phyloP scores from a whole-genome alignment of 37 sponge, comb jelly and placozoan genomes.

The Aplysina aerophoba region DNA sequence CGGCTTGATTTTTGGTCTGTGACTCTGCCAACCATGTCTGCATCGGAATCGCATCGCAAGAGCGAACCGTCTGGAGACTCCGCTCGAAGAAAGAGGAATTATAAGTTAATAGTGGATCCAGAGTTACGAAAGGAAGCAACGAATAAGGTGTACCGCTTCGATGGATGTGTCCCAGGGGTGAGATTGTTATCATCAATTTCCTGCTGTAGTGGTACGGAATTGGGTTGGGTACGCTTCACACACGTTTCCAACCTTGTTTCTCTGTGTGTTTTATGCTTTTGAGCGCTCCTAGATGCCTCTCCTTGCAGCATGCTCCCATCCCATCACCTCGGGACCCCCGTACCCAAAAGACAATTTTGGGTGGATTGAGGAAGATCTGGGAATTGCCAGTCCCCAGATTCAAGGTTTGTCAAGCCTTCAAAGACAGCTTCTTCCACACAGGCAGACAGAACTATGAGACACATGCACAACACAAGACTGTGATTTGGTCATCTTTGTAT shows the following conservation, averaged over 20 bases:
- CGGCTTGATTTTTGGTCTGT: too few relatives aligned
- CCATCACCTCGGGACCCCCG: conserved; percentile 67
- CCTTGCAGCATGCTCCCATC: conserved; percentile 54
- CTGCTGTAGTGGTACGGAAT: background rate
- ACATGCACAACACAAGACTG: too few relatives aligned
- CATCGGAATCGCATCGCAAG: too few relatives aligned
- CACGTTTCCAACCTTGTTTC: background rate
- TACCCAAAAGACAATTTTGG: conserved; percentile 71
- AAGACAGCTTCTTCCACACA: background rate
- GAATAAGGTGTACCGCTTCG: conserved; percentile 71
- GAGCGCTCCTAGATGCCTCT: background rate
- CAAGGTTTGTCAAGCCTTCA: conserved; percentile 57
- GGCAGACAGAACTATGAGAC: too few relatives aligned
- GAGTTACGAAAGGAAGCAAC: conserved; percentile 67
- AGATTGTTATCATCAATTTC: conserved; percentile 28
- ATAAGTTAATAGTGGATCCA: conserved; percentile 81
- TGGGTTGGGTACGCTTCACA: background rate
- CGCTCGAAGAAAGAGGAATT: conserved; percentile 69
- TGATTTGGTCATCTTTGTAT: conserved; percentile 20
- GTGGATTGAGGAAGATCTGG: conserved; percentile 43
- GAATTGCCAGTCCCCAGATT: conserved; percentile 66
- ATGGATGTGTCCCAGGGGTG: conserved; percentile 73
- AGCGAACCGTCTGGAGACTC: background rate
- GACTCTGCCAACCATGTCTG: too few relatives aligned
- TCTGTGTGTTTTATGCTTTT: background rate